A percentile compares a stretch with the other conserved stretches of the same genome.
Evolutionary conservation across 2,797 vertebrate genomes (phyloP).

Genomic region (Steatocranus sp.): DNA sequence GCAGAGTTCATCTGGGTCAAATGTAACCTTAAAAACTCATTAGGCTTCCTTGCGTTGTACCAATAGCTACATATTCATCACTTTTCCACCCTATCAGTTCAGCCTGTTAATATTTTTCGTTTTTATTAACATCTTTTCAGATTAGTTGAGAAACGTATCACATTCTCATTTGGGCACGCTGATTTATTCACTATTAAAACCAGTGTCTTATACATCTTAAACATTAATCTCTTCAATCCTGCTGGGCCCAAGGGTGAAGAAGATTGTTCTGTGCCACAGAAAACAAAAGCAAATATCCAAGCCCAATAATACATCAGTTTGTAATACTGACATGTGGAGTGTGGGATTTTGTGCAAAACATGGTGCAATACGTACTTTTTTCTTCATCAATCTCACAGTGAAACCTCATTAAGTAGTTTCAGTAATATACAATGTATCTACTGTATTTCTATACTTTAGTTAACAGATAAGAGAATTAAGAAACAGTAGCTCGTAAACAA

Average conservation of each 20-base stretch:
- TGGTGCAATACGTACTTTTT: neutral
- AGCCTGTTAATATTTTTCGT: neutral
- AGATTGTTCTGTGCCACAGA: neutral
- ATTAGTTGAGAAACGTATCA: neutral
- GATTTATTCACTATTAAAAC: neutral
- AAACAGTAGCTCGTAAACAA: neutral
- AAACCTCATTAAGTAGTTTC: neutral
- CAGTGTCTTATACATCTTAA: neutral
- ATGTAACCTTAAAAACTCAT: slow-evolving; percentile 1
- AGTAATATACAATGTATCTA: neutral
- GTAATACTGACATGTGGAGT: neutral
- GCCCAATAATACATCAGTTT: neutral
- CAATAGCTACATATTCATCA: neutral
- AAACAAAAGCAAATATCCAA: neutral
- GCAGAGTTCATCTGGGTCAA: slow-evolving; percentile 9
- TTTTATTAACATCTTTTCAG: neutral
- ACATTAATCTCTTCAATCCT: neutral
- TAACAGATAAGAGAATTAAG: neutral
- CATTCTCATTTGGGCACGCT: neutral
- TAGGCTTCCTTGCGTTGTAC: neutral
- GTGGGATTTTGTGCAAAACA: neutral
- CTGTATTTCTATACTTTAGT: neutral
- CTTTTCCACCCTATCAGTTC: neutral
- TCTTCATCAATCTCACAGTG: neutral
- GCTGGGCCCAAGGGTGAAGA: neutral